phyloP scores from a whole-genome alignment of 2,113 vertebrate species.

The Lutjanus erythropterus region DNA sequence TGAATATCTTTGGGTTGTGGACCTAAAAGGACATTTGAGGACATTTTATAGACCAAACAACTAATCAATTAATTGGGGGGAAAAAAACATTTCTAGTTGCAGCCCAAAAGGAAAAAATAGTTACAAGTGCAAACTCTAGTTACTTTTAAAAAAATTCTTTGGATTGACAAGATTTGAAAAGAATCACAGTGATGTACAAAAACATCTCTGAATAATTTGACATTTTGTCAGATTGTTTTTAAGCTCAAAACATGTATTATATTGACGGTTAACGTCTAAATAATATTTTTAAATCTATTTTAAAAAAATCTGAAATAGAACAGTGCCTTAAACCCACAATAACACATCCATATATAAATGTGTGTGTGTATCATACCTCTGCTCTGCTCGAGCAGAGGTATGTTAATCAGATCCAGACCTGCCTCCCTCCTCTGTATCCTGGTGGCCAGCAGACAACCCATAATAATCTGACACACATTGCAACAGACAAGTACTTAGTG shows the following conservation, averaged over 20 bases:
- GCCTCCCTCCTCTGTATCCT: conserved; percentile 10
- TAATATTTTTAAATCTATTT: not conserved
- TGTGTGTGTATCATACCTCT: not conserved
- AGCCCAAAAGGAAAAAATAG: no score
- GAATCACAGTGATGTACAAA: not conserved
- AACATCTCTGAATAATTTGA: not conserved
- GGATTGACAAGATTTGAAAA: not conserved
- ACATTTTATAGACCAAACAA: no score
- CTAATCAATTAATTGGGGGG: no score
- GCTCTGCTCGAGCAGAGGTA: conserved; percentile 23
- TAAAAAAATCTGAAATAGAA: not conserved
- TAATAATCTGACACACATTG: conserved; percentile 39
- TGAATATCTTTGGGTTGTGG: no score
- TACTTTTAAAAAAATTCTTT: not conserved
- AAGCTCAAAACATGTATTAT: not conserved
- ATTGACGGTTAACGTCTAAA: not conserved
- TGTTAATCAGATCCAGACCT: conserved; percentile 73
- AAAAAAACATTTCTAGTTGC: no score
- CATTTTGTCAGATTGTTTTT: not conserved
- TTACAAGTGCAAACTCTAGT: not conserved
- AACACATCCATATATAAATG: not conserved
- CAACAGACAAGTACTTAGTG: conserved; percentile 11
- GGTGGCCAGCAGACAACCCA: conserved; percentile 27
- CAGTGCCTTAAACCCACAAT: not conserved
- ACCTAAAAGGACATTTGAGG: no score